Evolutionary conservation across 2,888 invertebrate species (phyloP).

Genomic region (Tenthredo livida): DNA sequence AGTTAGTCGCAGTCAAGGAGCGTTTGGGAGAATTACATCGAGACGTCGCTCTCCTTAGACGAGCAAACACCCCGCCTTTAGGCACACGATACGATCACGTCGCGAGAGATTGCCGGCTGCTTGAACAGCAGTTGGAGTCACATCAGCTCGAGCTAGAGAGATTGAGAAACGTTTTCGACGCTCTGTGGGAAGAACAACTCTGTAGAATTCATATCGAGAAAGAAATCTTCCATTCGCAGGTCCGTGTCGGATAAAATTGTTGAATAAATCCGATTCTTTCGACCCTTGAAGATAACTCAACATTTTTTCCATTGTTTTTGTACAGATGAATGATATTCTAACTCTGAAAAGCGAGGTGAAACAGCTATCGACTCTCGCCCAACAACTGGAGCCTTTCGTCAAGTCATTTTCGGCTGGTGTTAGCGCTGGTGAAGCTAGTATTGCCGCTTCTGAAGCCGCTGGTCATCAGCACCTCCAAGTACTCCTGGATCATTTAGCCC

Average conservation of each 20-base stretch:
- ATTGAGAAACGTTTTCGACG: constrained; percentile 81
- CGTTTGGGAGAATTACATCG: constrained; percentile 85
- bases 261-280: background rate
- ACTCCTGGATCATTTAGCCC: constrained; percentile 80
- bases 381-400: constrained; percentile 85
- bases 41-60: constrained; percentile 84
- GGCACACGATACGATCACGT: constrained; percentile 80
- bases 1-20: constrained; percentile 82
- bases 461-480: constrained; percentile 80
- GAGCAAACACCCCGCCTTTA: constrained; percentile 79
- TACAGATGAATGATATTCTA: constrained; percentile 84
- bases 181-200: constrained; percentile 87
- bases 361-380: constrained; percentile 82
- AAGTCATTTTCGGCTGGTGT: constrained; percentile 79
- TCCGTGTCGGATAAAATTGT: constrained; percentile 59
- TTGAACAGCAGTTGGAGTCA: constrained; percentile 83
- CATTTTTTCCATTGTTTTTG: background rate
- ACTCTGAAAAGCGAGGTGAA: constrained; percentile 84
- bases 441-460: constrained; percentile 75
- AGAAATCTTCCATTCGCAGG: constrained; percentile 83
- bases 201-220: constrained; percentile 86
- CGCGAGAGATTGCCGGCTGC: constrained; percentile 81
- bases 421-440: constrained; percentile 70
- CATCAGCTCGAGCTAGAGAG: constrained; percentile 83
- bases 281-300: background rate